Evolutionary conservation across 2,888 invertebrate species (phyloP).

Genomic region (Yponomeuta malinellus): DNA sequence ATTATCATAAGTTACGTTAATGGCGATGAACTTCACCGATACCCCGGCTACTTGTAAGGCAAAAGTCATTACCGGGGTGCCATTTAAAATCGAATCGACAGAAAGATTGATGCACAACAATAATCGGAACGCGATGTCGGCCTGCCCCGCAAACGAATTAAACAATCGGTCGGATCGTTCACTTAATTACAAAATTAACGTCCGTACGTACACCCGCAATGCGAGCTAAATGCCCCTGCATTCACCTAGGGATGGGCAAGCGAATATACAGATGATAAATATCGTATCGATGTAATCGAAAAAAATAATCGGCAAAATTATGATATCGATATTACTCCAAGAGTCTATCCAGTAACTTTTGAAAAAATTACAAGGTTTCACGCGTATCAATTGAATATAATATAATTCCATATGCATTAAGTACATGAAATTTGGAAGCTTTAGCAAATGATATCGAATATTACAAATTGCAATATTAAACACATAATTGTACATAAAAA

Average conservation of each 20-base stretch:
- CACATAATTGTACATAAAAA: no score
- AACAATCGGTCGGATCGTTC: conserved; percentile 60
- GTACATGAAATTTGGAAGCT: no score
- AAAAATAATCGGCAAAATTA: no score
- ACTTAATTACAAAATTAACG: conserved; percentile 65
- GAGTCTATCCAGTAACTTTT: no score
- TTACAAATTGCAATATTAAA: no score
- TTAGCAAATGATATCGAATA: no score
- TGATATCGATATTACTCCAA: no score
- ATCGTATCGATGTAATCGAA: no score
- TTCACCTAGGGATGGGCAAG: conserved; percentile 19
- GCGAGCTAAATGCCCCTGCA: conserved; percentile 32
- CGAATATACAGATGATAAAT: no score
- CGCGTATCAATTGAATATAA: no score
- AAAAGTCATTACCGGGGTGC: conserved; percentile 10
- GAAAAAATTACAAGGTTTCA: no score
- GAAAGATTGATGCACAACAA: conserved; percentile 26
- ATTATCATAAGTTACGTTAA: not conserved
- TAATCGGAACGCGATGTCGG: conserved; percentile 38
- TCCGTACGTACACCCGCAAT: conserved; percentile 26
- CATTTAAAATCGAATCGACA: conserved; percentile 18
- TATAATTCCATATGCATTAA: no score
- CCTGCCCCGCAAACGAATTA: conserved; percentile 48
- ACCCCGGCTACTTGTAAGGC: conserved; percentile 9
- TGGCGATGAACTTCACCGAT: conserved; percentile 11